Base-by-base conservation (phyloP, 1,140 invertebrate genomes). In the Leptonema lineaticorne region DNA sequence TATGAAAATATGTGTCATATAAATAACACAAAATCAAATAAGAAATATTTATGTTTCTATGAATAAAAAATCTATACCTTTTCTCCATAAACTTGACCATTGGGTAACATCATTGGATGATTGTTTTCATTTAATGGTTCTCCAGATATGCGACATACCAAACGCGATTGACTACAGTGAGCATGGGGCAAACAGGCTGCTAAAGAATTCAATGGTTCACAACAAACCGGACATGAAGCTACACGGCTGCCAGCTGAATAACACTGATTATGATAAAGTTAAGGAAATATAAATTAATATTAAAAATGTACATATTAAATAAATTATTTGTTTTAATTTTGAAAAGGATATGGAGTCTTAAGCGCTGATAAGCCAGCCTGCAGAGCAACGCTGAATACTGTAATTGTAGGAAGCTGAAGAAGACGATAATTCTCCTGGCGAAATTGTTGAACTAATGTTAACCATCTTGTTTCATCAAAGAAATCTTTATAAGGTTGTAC, bases 71-170 rank as follows among this genome's bases (percentile, higher is more conserved):
- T n/a, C n/a, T 28, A 83, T 80, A 94, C 94, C 85, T 93, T 88
- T 82, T 94, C 92, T n/a, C 97, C 96, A 81, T 98, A 98, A 57
- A 98, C 94, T 81, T 95, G 92, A 63, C 96, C 96, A 85, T 99
- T 99, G 41, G 97, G 97, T 78, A 99, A 86, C 89, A 97, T 96
- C 90, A 99, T 93, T 0, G 97, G 97, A 71, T 92, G 93, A 82
- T 99, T 99, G 79, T 98, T 90, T 81, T 99, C 97, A 83, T 99
- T 97, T 50, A 99, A 83, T n/a, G 94, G 90, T 72, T 92, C 85
- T 5, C 94, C 93, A 58, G 93, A 94, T 69, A 98, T 92, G 73
- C 91, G 88, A 77, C 94, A 97, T 71, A 99, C 92, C 2, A 99
- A 85, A 45, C 93, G 88, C 67, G 94, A 95, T 78, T 98, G 96